Evolutionary conservation across 2,888 invertebrate genomes (phyloP), one percentile per base, ranked within the genome.

Genomic region (Chelonus formosanus): DNA sequence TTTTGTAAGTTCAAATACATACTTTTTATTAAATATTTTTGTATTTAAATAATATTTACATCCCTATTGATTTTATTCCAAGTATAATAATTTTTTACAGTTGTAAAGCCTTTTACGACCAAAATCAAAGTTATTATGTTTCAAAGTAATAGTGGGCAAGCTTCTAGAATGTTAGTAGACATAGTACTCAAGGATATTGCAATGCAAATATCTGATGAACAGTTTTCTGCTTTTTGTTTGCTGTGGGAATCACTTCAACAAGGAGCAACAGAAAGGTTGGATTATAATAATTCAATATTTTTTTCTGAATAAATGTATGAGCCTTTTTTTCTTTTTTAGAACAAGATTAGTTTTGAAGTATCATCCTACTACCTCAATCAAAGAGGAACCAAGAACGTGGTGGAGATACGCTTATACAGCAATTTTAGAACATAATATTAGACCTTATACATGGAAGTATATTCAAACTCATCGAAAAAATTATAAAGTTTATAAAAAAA

Each of bases 71-170:
- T 40, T 34, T 43, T 20, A 7, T 8, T 31, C 35, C 20, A 50
- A 32, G 5, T n/a, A 55, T 69, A 35, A 60, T 68, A 69, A 56
- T 65, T 70, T 55, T 69, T 85, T 86, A 48, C 84, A 94, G 94
- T 93, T 72, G 78, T 94, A 50, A 91, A 92, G 80, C 94, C 93
- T 3, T 90, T 92, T 71, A 90, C 92, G 0, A 89, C 91, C 65
- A 92, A 93, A 81, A 89, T 92, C 58, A 92, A 92, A 83, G 88
- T 93, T 57, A 89, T 92, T 48, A 89, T 93, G 73, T 91, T 90
- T 77, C 88, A 91, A 71, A 87, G 90, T 69, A 86, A 75, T 85
- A 87, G 89, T 71, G 86, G 87, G 0, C 87, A 90, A 62, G 88
- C 90, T 10, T 88, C 90, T n/a, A 87, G 90, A 1, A 84, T 90